A percentile compares a stretch with the other conserved stretches of the same genome.
These are phyloP conservation scores for Cyrtorhinus lividipennis DNA, from an alignment of 1,140 invertebrate species.

Conservation along the genomic window DNA sequence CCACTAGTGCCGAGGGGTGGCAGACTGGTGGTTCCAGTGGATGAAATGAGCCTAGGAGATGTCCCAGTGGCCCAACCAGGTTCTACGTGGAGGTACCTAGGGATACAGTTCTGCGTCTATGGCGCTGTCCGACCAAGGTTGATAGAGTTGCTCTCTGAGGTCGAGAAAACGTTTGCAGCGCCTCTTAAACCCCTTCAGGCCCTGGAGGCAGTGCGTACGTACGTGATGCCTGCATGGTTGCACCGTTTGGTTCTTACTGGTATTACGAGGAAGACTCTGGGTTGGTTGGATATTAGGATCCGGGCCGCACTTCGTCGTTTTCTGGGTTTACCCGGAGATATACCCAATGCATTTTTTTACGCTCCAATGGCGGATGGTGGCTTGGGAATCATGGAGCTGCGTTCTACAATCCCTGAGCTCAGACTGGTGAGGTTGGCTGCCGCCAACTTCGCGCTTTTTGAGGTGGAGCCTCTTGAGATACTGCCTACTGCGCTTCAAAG, in stretches of 20 bases:
- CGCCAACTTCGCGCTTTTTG: not conserved
- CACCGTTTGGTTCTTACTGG: not conserved
- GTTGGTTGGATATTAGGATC: not conserved
- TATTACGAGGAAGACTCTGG: not conserved
- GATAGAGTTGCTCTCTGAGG: not conserved
- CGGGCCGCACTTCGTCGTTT: not conserved
- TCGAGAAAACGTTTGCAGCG: not conserved
- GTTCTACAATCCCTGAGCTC: not conserved
- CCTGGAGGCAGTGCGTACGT: not conserved
- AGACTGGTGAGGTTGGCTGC: not conserved
- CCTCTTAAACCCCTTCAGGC: not conserved
- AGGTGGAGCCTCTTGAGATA: not conserved
- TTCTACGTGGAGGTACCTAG: not conserved
- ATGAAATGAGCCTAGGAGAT: not conserved
- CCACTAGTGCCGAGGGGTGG: not conserved
- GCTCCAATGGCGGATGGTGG: conserved; percentile 7
- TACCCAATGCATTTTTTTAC: not conserved
- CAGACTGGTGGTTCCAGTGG: not conserved
- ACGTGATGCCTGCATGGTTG: not conserved
- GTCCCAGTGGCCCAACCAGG: not conserved
- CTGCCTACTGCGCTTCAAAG: not conserved
- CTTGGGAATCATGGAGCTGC: not conserved
- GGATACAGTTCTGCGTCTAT: not conserved
- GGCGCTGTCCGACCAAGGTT: not conserved
- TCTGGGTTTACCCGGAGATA: not conserved